Percentiles rank a stretch among this genome's conserved stretches.
Conservation (phyloP, 2,888 invertebrate species). For the Elysia crispata region DNA sequence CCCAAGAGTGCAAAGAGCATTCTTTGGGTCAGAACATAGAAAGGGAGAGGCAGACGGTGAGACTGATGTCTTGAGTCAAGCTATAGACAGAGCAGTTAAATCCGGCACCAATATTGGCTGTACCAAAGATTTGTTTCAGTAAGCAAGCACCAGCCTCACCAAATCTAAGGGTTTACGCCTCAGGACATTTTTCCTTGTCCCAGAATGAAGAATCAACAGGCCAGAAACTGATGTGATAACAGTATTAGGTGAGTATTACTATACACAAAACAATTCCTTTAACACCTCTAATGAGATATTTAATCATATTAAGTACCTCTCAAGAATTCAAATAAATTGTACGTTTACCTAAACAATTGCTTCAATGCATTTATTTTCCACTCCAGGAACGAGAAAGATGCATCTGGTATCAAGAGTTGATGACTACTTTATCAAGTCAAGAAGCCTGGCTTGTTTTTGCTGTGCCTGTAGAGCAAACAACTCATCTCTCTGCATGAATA, state of each 20-base stretch:
- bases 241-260: too few relatives aligned
- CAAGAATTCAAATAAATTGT: too few relatives aligned
- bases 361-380: too few relatives aligned
- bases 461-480: not conserved
- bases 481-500: not conserved
- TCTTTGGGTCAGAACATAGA: conserved; percentile 37
- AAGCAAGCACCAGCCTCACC: too few relatives aligned
- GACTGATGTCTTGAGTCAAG: conserved; percentile 30
- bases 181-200: not conserved
- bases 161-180: too few relatives aligned
- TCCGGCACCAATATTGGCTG: not conserved
- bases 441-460: not conserved
- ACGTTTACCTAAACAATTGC: too few relatives aligned
- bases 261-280: too few relatives aligned
- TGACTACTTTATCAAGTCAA: not conserved
- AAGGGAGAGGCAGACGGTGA: conserved; percentile 41
- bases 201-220: not conserved
- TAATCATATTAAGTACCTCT: too few relatives aligned
- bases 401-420: not conserved
- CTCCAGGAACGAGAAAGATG: conserved; percentile 3
- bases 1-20: not conserved
- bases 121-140: not conserved
- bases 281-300: too few relatives aligned
- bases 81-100: conserved; percentile 3
- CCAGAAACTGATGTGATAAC: not conserved